phyloP scores from a whole-genome alignment of 2,113 vertebrate genomes.

The Chionodraco myersi region DNA sequence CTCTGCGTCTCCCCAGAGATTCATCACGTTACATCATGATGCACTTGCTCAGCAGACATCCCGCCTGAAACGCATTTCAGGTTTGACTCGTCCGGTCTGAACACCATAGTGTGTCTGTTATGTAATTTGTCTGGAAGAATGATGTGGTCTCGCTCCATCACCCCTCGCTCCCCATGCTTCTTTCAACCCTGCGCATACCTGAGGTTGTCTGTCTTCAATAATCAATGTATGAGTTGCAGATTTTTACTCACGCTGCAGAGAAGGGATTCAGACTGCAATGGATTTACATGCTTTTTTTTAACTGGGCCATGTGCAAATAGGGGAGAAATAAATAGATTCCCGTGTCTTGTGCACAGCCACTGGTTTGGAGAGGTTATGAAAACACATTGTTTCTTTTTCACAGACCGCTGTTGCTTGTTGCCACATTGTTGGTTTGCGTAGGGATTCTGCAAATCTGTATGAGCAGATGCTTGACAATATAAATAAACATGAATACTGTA shows the following conservation, averaged over 20 bases:
- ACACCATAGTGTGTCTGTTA: constrained; percentile 55
- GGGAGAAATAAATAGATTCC: constrained; percentile 37
- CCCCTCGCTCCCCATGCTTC: not conserved
- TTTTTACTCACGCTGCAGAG: constrained; percentile 29
- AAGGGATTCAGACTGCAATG: constrained; percentile 21
- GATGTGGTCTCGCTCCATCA: constrained; percentile 10
- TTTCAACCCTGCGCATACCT: constrained; percentile 43
- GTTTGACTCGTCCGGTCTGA: constrained; percentile 56
- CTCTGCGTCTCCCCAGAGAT: constrained; percentile 57
- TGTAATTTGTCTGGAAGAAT: constrained; percentile 70
- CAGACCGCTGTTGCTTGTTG: constrained; percentile 23
- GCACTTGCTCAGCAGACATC: constrained; percentile 66
- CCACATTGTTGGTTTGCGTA: constrained; percentile 14
- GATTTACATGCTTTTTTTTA: constrained; percentile 56
- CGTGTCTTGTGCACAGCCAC: constrained; percentile 29
- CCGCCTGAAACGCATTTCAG: constrained; percentile 58
- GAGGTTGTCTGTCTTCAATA: constrained; percentile 61
- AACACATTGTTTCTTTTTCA: constrained; percentile 62
- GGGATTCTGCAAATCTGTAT: not conserved
- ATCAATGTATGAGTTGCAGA: constrained; percentile 57
- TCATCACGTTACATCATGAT: constrained; percentile 68
- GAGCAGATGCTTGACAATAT: not conserved
- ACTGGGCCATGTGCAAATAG: constrained; percentile 59
- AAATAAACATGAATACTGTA: not conserved
- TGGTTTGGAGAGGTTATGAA: constrained; percentile 61